Conservation (phyloP, 2,888 invertebrate genomes). For the Andrena trimmerana region DNA sequence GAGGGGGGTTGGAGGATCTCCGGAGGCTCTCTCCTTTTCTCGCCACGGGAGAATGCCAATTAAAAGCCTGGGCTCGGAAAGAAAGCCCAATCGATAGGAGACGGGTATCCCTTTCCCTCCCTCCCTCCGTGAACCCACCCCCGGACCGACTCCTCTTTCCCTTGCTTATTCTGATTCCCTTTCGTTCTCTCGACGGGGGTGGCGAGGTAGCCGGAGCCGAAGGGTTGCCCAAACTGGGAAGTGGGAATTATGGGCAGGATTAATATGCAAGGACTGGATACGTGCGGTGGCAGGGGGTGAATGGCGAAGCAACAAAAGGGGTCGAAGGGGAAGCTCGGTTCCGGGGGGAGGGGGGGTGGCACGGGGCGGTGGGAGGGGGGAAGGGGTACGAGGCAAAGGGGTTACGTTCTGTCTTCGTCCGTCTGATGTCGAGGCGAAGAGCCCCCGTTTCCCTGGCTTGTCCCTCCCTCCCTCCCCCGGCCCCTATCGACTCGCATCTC, state of each 20-base stretch:
- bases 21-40: slow-evolving; percentile 76
- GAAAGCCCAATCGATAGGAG: slow-evolving; percentile 84
- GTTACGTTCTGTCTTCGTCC: slow-evolving; percentile 67
- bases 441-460: slow-evolving; percentile 60
- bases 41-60: slow-evolving; percentile 84
- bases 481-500: slow-evolving; percentile 79
- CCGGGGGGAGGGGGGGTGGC: too few species aligned
- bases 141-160: slow-evolving; percentile 72
- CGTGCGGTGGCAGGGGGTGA: slow-evolving; percentile 82
- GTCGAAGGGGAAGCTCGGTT: slow-evolving; percentile 82
- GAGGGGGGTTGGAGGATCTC: slow-evolving; percentile 58
- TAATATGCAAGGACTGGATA: slow-evolving; percentile 86
- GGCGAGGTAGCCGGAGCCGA: slow-evolving; percentile 79
- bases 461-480: slow-evolving; percentile 43
- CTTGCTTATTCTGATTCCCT: slow-evolving; percentile 76
- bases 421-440: slow-evolving; percentile 65
- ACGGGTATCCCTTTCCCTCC: slow-evolving; percentile 75
- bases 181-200: slow-evolving; percentile 73
- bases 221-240: slow-evolving; percentile 85
- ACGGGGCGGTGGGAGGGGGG: neutral
- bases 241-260: slow-evolving; percentile 85
- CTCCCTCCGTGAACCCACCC: slow-evolving; percentile 67
- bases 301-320: slow-evolving; percentile 84
- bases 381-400: slow-evolving; percentile 68
- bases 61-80: slow-evolving; percentile 83